Percentiles rank a stretch among this genome's conserved stretches.
phyloP scores from a whole-genome alignment of 2,797 vertebrate species.

The Tolypeutes matacus region DNA sequence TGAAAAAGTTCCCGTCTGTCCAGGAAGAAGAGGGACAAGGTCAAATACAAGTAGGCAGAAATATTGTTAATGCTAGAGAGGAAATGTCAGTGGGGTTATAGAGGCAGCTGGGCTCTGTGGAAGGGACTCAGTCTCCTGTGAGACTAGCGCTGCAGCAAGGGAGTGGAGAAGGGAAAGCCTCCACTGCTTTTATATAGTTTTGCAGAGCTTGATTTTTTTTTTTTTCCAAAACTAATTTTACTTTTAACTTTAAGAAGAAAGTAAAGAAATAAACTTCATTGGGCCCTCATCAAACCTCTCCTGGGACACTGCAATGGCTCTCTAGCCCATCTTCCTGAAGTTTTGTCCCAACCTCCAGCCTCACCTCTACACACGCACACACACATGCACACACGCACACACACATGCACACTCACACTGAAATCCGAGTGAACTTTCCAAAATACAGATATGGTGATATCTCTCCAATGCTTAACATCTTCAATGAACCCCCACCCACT shows the following conservation, averaged over 20 bases:
- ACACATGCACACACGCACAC: neutral
- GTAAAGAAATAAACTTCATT: neutral
- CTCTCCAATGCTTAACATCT: neutral
- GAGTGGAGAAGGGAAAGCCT: neutral
- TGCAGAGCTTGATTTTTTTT: neutral
- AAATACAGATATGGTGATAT: neutral
- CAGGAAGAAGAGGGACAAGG: neutral
- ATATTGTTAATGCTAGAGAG: fast-evolving
- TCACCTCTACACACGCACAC: neutral
- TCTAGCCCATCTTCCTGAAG: neutral
- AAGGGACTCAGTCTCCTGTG: neutral
- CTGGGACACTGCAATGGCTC: neutral
- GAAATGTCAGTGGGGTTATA: neutral
- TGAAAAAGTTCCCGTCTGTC: constrained; percentile 84
- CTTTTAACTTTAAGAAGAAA: constrained; percentile 29
- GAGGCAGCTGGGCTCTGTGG: too few species aligned
- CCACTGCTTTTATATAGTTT: neutral
- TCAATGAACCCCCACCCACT: neutral
- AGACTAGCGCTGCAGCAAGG: neutral
- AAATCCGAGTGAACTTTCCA: neutral
- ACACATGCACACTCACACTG: neutral
- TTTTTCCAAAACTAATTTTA: neutral
- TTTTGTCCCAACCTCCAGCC: neutral
- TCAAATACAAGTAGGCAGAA: neutral
- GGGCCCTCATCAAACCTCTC: neutral